phyloP scores from a whole-genome alignment of 2,888 invertebrate genomes.

The Cacoxenus indagator region DNA sequence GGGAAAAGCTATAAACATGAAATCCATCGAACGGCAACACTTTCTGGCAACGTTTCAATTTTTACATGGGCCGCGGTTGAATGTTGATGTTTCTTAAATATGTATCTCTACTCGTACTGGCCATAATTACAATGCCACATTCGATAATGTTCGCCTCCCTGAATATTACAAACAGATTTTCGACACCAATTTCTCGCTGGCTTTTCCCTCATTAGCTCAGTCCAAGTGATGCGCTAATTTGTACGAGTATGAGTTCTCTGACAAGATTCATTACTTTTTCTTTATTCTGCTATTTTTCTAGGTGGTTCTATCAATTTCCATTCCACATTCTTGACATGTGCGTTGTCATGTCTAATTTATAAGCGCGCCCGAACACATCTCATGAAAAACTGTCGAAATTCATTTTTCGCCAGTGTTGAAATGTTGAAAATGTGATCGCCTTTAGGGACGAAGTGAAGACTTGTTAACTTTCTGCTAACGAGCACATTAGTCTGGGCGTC shows the following conservation, averaged over 20 bases:
- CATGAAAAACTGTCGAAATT: neutral
- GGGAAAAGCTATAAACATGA: neutral
- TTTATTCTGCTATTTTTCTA: neutral
- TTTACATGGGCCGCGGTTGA: neutral
- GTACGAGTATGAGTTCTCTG: neutral
- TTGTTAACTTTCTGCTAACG: no score
- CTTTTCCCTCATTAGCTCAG: neutral
- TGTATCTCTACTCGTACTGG: neutral
- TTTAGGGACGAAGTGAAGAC: no score
- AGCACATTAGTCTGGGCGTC: no score
- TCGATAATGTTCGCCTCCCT: neutral
- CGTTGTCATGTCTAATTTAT: conserved; percentile 17
- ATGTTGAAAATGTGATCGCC: neutral
- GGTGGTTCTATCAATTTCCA: neutral
- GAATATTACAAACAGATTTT: neutral
- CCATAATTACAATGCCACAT: neutral
- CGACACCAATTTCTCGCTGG: neutral
- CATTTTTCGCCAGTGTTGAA: neutral
- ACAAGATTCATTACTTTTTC: neutral
- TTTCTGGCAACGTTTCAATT: neutral
- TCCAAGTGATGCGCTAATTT: neutral
- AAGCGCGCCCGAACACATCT: neutral
- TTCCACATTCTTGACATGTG: conserved; percentile 3
- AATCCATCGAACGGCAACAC: neutral
- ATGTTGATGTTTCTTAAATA: neutral